phyloP scores from a whole-genome alignment of 2,113 vertebrate species.

The Pelobates fuscus region DNA sequence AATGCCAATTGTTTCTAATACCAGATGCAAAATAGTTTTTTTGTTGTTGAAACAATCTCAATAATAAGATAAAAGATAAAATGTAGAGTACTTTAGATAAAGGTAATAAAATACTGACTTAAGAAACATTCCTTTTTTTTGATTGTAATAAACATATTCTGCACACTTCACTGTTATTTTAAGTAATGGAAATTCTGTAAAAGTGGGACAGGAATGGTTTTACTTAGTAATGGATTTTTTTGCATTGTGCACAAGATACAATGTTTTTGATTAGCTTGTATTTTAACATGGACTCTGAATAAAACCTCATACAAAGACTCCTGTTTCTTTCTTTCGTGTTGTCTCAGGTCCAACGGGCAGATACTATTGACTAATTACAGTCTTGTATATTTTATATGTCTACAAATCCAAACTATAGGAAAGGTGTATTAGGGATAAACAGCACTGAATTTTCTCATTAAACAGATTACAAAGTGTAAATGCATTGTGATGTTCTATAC shows the following conservation, averaged over 20 bases:
- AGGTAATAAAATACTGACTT: too few relatives aligned
- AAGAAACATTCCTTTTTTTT: too few relatives aligned
- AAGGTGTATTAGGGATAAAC: too few relatives aligned
- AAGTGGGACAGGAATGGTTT: constrained; percentile 59
- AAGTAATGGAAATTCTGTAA: constrained; percentile 48
- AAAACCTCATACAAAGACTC: constrained; percentile 50
- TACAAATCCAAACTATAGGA: too few relatives aligned
- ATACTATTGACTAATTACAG: constrained; percentile 38
- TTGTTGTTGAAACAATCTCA: too few relatives aligned
- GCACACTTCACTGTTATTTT: constrained; percentile 49
- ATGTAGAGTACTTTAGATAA: too few relatives aligned
- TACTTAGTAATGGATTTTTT: constrained; percentile 43
- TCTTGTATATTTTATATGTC: constrained; percentile 27
- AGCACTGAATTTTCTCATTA: too few relatives aligned
- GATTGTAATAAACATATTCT: constrained; percentile 50
- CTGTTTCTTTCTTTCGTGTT: constrained; percentile 46
- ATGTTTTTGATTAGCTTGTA: constrained; percentile 56
- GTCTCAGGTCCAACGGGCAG: constrained; percentile 23
- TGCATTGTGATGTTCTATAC: too few relatives aligned
- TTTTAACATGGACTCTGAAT: constrained; percentile 56
- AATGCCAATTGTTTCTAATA: too few relatives aligned
- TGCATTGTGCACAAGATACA: constrained; percentile 52
- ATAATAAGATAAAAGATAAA: too few relatives aligned
- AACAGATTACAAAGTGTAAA: too few relatives aligned
- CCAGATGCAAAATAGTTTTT: too few relatives aligned